Base-by-base conservation (phyloP, 2,888 invertebrate species). In the Exephanes ischioxanthus region DNA sequence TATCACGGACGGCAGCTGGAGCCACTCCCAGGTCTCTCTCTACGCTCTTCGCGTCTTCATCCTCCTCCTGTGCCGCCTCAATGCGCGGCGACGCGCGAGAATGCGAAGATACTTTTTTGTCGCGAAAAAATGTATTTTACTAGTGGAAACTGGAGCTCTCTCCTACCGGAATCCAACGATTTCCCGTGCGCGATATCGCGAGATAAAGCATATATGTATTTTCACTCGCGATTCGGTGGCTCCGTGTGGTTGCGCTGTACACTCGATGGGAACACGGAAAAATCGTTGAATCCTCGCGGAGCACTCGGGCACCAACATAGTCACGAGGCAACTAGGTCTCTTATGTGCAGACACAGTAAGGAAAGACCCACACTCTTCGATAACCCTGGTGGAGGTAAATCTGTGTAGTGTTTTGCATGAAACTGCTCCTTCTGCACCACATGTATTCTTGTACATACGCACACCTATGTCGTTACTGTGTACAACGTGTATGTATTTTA, bases 1-100 rank as follows among this genome's bases (percentile, higher is more conserved):
- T 92, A 91, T 92, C 91, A 90, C 85, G 89, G 89, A 90, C 89
- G 89, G 90, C 91, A 91, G 91, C 91, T 91, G 90, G 88, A 90
- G 90, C 90, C 89, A 89, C 88, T 90, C 86, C 89, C 88, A 48
- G 33, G n/a, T n/a, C 45, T 55, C 16, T n/a, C 48, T 51, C 58
- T 6, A 6, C 48, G 9, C 37, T 33, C 72, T 72, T 37, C 14
- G 72, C 70, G 51, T 66, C 77, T 78, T 78, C 41, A 76, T 72
- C 53, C 63, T 48, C 33, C 16, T 45, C 48, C 48, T 45, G 58
- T 51, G 41, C 73, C 45, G 51, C 33, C 63, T 37, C 78, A 48
- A 48, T 66, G 33, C 63, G 48, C 37, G 22, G 48, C 37, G 22
- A 33, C 63, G n/a, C 41, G 30, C 66, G 53, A 73, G 37, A 67